Evolutionary conservation across 2,888 invertebrate species (phyloP), one percentile per base, ranked within the genome.

Genomic region (Drosophila pegasa): DNA sequence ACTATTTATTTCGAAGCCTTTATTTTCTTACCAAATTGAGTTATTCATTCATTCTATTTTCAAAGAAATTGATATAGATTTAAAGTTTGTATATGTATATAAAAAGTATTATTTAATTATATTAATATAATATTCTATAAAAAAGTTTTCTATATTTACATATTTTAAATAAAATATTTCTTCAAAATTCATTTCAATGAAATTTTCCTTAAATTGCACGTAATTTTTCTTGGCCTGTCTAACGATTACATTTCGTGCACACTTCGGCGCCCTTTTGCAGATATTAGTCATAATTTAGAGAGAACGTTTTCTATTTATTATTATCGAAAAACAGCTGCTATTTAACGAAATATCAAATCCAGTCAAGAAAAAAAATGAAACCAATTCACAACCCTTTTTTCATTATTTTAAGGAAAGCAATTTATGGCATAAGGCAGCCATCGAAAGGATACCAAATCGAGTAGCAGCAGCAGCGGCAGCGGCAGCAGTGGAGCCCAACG

Each of bases 321-420:
- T 47, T 8, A 18, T 48, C 41, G 52, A 18, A 27, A 20, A 52
- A 10, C 64, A 65, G 64, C 62, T 62, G 63, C 31, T 31, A 9
- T 50, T 43, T 22, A 41, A 63, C 27, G 43, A 55, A 62, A 35
- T 43, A 16, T 20, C 22, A 25, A 12, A 12, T 43, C 25, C n/a
- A 25, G 0, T 2, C 43, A 16, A 14, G n/a, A 3, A 8, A 41
- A 41, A 41, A 2, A 56, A 52, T 45, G 41, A 52, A 58, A 31
- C 45, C 73, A 70, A 67, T 78, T 76, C 64, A 61, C 70, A 80
- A 75, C 79, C 81, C 81, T 74, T 61, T 69, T 56, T 62, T 57
- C 48, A 63, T 57, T 75, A 75, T 66, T 75, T 69, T 73, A 71
- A 63, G 60, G 62, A 59, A 61, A 74, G 74, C 73, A 77, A 77